A percentile compares a stretch with the other conserved stretches of the same genome.
phyloP scores from a whole-genome alignment of 2,113 vertebrate genomes.

The Galemys pyrenaicus region DNA sequence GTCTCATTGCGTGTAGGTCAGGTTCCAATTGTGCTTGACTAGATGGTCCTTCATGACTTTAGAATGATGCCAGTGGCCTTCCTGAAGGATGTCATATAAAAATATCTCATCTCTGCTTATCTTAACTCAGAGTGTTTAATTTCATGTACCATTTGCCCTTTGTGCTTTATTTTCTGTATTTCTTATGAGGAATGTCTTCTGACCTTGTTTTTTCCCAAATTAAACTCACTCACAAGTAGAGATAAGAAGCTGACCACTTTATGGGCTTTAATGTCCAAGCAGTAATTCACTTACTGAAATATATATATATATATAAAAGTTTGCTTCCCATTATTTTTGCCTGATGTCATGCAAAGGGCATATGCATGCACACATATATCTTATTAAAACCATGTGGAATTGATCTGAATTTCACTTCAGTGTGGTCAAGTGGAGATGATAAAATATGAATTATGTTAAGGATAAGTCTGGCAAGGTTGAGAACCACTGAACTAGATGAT shows the following conservation, averaged over 20 bases:
- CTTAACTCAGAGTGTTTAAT: neutral
- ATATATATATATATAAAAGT: neutral
- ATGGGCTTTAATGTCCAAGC: neutral
- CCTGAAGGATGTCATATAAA: neutral
- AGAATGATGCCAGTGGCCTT: neutral
- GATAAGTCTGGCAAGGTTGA: neutral
- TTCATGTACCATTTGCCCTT: neutral
- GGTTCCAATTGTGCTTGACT: neutral
- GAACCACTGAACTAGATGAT: neutral
- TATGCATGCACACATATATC: neutral
- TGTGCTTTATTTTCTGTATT: neutral
- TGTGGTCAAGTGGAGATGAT: neutral
- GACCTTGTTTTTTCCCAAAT: neutral
- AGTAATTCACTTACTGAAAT: neutral
- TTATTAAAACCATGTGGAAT: neutral
- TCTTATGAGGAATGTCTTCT: neutral
- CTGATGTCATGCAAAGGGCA: neutral
- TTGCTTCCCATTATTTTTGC: neutral
- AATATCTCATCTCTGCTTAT: neutral
- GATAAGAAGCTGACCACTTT: neutral
- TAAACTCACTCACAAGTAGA: neutral
- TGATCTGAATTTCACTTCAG: neutral
- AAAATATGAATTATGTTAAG: neutral
- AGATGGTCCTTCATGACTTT: neutral
- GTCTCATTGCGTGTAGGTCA: neutral